Base-by-base conservation (phyloP, 2,113 vertebrate genomes). In the Candoia aspera region DNA sequence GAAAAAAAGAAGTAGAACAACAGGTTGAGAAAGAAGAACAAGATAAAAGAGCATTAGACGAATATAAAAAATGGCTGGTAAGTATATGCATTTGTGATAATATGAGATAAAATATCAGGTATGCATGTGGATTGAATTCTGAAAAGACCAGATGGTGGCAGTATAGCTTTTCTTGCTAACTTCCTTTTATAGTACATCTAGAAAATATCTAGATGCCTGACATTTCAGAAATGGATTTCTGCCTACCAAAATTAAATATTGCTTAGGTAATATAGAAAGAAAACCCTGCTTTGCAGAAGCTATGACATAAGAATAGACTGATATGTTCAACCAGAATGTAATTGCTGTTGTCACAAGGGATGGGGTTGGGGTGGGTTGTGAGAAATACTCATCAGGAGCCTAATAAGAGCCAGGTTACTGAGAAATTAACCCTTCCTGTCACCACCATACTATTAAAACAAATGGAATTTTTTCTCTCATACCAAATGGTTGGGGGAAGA, bases 11-110 rank as follows among this genome's bases (percentile, higher is more conserved):
- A 88, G 96, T 98, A 95, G 97, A 98, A 68, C 96, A 98, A 84
- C 96, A 88, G 83, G 97, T 97, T 83, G 95, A 98, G 93, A 98
- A 97, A 90, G 98, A 98, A 92, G 98, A 98, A 94, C 97, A 97
- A 95, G 98, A 98, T 79, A 97, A 98, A 96, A 97, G 95, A 95
- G 98, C 99, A 29, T 84, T 99, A 86, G 98, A 98, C 88, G 97
- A 97, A 93, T 99, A 99, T 95, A 98, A 98, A 93, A 97, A 96
- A 91, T 99, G 99, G 99, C 97, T 99, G 98, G 99, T 99, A 97
- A 94, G 97, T 97, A n/a, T 90, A 13, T 8, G 42, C 6, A 59
- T 79, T 64, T 83, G 0, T 1, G 84, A 23, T 93, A 85, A 10
- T 13, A 11, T 4, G 54, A 33, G n/a, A 79, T 79, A 79, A 19